These are phyloP conservation scores for Caenorhabditis sp. DNA, from an alignment of 2,888 invertebrate genomes.

Conservation along the genomic window DNA sequence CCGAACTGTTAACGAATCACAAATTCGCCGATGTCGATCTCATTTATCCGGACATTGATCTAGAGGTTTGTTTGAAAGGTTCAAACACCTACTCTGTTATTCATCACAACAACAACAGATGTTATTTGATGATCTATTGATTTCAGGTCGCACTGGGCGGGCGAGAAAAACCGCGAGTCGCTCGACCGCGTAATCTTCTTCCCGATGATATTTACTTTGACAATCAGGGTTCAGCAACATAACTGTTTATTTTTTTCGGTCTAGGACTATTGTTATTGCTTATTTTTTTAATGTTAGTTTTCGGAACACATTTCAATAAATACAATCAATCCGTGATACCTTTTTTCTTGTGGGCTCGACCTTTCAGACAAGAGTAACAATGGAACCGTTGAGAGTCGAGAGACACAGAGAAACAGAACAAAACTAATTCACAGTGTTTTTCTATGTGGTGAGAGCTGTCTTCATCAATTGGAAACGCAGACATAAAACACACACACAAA, in stretches of 20 bases:
- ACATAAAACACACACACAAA: no score
- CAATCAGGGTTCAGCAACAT: constrained; percentile 64
- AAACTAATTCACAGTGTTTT: no score
- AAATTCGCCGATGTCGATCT: constrained; percentile 65
- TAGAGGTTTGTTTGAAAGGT: constrained; percentile 53
- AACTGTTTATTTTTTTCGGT: neutral
- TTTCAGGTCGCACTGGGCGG: constrained; percentile 64
- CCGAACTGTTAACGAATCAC: constrained; percentile 64
- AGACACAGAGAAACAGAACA: no score
- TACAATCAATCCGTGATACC: no score
- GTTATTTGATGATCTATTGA: neutral
- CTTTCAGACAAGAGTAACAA: no score
- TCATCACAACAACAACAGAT: neutral
- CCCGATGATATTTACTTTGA: constrained; percentile 68
- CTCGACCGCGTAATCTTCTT: constrained; percentile 62
- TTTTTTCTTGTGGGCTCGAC: no score
- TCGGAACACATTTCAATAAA: no score
- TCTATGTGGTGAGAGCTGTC: no score
- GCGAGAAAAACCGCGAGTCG: constrained; percentile 51
- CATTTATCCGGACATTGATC: constrained; percentile 67
- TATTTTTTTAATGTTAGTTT: no score
- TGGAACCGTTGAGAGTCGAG: no score
- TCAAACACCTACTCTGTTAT: neutral
- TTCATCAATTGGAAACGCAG: no score
- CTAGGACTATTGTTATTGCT: neutral